Base-by-base conservation (phyloP, 53 echinoderm and acorn worm species). In the Holothuria scabra region DNA sequence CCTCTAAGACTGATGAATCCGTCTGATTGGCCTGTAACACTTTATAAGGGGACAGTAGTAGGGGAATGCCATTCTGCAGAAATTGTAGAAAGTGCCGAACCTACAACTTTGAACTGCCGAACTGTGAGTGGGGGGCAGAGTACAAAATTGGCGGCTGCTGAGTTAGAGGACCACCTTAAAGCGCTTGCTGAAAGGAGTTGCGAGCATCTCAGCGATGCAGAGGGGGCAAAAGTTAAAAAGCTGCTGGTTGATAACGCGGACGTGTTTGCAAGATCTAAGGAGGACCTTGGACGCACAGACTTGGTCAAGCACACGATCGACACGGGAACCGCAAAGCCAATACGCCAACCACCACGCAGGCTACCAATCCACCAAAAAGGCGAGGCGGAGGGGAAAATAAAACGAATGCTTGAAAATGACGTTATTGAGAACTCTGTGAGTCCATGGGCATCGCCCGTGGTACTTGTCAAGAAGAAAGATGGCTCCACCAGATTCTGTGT, bases 231-330 rank as follows among this genome's bases (percentile, higher is more conserved):
- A 6, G 35, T 35, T 3, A 35, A 6, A 6, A 35, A 35, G 6
- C 3, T 35, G 35, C 6, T 35, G 35, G 35, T 6, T 35, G 3
- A 35, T 35, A 35, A 35, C 35, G 3, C 35, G 35, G 84, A 90
- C 46, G 61, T 91, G 5, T 88, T 90, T 48, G 67, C 85, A n/a
- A 44, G n/a, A 28, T 30, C 67, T 31, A 68, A 82, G 20, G 32
- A 14, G 4, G 90, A 91, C 37, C 12, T 91, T 3, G 87, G 87
- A 6, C 75, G 69, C 33, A 91, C 91, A 29, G 63, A 84, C 57
- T 11, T 91, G 60, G 91, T 87, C 7, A 37, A 79, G 55, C 91
- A 91, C 38, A 21, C 21, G 44, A 91, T 87, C 24, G 56, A 91
- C 25, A 91, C 84, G 22, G 91, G 91, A 4, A 67, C 21, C 7